phyloP scores from a whole-genome alignment of 2,888 invertebrate species.

The Campoletis raptor region DNA sequence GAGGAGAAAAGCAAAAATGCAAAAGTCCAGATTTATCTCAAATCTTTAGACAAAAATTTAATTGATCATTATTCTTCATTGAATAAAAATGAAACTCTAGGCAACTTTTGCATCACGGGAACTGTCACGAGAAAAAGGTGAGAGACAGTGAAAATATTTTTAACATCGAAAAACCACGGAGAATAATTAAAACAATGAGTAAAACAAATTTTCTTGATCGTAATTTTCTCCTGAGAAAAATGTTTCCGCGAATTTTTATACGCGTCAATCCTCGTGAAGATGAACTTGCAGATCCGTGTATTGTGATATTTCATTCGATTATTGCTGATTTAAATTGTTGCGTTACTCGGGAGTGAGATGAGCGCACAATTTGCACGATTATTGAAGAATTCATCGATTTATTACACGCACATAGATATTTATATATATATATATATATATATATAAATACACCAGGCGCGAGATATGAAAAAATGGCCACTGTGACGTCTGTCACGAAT shows the following conservation, averaged over 20 bases:
- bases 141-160: neutral
- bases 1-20: neutral
- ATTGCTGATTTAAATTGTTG: conserved; percentile 3
- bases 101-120: neutral
- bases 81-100: neutral
- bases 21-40: neutral
- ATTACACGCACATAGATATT: no score
- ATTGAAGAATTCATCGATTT: conserved; percentile 38
- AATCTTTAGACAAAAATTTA: neutral
- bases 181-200: neutral
- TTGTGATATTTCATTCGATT: neutral
- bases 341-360: conserved; percentile 4
- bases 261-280: neutral
- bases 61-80: neutral
- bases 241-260: neutral
- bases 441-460: neutral
- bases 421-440: neutral
- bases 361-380: conserved; percentile 36
- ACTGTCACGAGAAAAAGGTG: neutral
- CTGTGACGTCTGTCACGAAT: conserved; percentile 23
- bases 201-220: neutral
- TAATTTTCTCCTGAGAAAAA: neutral
- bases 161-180: neutral
- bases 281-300: neutral
- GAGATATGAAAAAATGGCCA: conserved; percentile 3